Evolutionary conservation across 2,797 vertebrate species (phyloP), one percentile per base, ranked within the genome.

Genomic region (Rhinella marina): DNA sequence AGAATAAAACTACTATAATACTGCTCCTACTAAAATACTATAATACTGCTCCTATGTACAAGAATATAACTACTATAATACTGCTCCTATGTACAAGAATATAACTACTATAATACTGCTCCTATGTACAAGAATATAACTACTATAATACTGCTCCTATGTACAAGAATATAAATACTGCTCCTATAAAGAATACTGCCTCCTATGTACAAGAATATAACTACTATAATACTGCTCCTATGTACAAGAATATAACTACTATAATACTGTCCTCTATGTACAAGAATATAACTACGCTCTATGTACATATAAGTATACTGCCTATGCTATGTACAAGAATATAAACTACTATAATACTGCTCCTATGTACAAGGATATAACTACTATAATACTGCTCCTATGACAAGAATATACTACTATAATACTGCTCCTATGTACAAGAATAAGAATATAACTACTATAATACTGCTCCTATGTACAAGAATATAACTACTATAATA

Each of bases 391-490:
- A 50, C 21, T 50, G 41, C 72, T 0, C 32, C 32, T 48, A 48
- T 73, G 17, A 48, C 32, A 73, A 48, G 70, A 73, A 73, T 73
- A 73, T 48, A 48, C 70, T 73, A 73, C 70, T 73, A 73, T 73
- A 73, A 73, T 73, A 73, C 70, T 73, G 32, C 32, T 13, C 72
- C 32, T 75, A 50, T 75, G 19, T 75, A 75, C 72, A 75, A 50
- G 72, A 75, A 75, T 75, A 73, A 41, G 68, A 72, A 73, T 73
- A 73, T 75, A 75, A 75, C 72, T 75, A 75, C 72, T 75, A 75
- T 75, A 75, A 75, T 50, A 75, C 72, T 75, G 72, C 72, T 23
- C 29, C 72, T 75, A 50, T 75, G 3, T 72, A 75, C 72, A 75
- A 23, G 72, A 75, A 50, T 75, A 75, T 75, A 50, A 75, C 41